phyloP scores from a whole-genome alignment of 2,797 vertebrate genomes.

The Bradypodion pumilum region DNA sequence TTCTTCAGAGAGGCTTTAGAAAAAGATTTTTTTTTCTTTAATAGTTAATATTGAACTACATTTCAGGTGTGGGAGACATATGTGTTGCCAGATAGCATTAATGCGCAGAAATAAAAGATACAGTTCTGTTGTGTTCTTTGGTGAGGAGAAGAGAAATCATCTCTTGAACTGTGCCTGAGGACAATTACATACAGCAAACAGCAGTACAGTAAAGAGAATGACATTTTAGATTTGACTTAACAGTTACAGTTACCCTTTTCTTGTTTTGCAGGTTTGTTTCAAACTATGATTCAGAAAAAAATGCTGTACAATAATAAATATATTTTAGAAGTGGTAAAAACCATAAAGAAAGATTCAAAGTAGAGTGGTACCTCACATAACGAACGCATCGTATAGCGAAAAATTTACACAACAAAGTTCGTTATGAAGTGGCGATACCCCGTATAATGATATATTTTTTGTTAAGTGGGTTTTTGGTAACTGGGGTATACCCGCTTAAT shows the following conservation, averaged over 20 bases:
- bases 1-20: not conserved
- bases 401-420: too few species aligned
- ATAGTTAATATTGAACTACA: not conserved
- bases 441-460: too few species aligned
- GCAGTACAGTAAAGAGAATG: not conserved
- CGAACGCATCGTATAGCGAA: too few species aligned
- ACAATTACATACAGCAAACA: not conserved
- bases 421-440: too few species aligned
- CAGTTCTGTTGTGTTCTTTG: not conserved
- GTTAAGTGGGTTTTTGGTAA: too few species aligned
- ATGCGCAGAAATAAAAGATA: not conserved
- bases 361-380: too few species aligned
- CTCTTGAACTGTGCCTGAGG: not conserved
- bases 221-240: not conserved
- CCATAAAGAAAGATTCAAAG: not conserved
- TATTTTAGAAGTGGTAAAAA: not conserved
- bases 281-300: too few species aligned
- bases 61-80: not conserved
- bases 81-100: rapidly evolving
- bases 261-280: not conserved
- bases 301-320: not conserved
- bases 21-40: slow-evolving; percentile 14
- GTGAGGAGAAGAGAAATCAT: not conserved
- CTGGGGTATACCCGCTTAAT: too few species aligned
- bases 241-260: not conserved